Percentiles rank a stretch among this genome's conserved stretches.
Conservation (phyloP, 2,113 vertebrate species). For the Cepphus grylle region DNA sequence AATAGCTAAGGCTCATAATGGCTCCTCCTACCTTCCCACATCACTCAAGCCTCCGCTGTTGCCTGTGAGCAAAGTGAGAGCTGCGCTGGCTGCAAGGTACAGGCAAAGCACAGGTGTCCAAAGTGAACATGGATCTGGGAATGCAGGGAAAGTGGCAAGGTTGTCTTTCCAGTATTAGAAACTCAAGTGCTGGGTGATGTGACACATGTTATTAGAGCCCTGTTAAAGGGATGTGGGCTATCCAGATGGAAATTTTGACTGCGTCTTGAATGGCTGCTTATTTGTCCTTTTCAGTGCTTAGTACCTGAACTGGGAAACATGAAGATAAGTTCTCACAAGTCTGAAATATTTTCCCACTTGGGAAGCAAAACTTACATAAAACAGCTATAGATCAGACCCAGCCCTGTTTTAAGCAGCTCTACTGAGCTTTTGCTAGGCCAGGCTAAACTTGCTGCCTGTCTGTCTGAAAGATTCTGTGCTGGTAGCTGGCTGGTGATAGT, state of each 20-base stretch:
- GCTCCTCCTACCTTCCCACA: neutral
- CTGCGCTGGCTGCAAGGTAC: neutral
- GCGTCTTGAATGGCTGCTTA: neutral
- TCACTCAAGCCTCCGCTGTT: neutral
- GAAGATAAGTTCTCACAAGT: neutral
- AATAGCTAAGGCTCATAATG: neutral
- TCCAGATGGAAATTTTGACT: neutral
- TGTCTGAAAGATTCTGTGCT: neutral
- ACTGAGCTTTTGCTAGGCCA: neutral
- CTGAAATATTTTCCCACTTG: neutral
- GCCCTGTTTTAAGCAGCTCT: neutral
- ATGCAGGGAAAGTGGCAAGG: neutral
- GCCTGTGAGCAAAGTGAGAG: neutral
- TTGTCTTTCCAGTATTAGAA: neutral
- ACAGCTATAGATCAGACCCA: neutral
- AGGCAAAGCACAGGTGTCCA: neutral
- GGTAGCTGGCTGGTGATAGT: neutral
- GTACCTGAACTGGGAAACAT: neutral
- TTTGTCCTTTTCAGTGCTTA: neutral
- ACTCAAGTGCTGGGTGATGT: neutral
- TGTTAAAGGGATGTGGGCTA: neutral
- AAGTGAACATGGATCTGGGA: neutral
- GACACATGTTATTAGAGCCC: neutral
- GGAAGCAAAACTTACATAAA: neutral
- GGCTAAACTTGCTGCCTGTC: neutral